Percentiles rank a stretch among this genome's conserved stretches.
These are phyloP conservation scores for Cephalotes varians DNA, from an alignment of 2,888 invertebrate genomes.

Conservation along the genomic window DNA sequence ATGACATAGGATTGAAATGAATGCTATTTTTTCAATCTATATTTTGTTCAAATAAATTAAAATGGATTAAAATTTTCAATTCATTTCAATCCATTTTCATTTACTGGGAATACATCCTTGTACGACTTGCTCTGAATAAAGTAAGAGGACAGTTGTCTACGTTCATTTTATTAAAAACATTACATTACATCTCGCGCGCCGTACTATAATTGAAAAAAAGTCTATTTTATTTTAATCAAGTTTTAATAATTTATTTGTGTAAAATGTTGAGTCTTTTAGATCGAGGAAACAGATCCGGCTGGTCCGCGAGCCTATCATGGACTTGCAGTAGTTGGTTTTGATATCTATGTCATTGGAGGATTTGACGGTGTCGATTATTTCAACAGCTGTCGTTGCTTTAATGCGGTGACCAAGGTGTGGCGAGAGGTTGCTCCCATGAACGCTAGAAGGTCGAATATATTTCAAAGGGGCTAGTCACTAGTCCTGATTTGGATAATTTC, in stretches of 20 bases:
- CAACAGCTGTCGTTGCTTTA: slow-evolving; percentile 95
- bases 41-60: too few species aligned
- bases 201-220: not conserved
- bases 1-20: too few species aligned
- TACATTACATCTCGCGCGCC: too few species aligned
- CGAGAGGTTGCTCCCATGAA: slow-evolving; percentile 95
- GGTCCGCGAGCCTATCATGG: slow-evolving; percentile 97
- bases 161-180: too few species aligned
- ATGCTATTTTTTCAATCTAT: too few species aligned
- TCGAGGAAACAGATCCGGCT: slow-evolving; percentile 92
- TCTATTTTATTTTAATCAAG: not conserved
- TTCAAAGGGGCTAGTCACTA: slow-evolving; percentile 57
- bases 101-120: too few species aligned
- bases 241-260: slow-evolving; percentile 19
- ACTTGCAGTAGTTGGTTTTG: slow-evolving; percentile 94
- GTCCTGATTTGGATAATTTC: not conserved
- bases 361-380: slow-evolving; percentile 97
- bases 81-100: too few species aligned
- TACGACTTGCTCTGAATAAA: too few species aligned
- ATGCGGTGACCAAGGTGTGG: slow-evolving; percentile 94
- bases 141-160: too few species aligned
- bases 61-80: too few species aligned
- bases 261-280: slow-evolving; percentile 84
- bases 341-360: slow-evolving; percentile 96
- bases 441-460: slow-evolving; percentile 87